These are phyloP conservation scores for Euplexia lucipara DNA, from an alignment of 2,888 invertebrate genomes.

Conservation along the genomic window DNA sequence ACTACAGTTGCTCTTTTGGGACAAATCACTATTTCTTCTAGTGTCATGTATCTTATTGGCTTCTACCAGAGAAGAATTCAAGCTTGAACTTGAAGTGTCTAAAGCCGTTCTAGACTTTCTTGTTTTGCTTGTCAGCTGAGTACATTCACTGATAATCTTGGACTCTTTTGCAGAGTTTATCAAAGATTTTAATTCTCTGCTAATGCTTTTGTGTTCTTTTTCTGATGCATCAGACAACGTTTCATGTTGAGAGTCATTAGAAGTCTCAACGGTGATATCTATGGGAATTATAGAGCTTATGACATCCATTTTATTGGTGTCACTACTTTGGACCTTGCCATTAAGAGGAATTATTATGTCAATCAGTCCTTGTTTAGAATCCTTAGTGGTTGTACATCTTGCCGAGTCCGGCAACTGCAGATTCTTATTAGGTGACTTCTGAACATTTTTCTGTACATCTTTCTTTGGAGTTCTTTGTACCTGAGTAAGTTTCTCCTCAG, in stretches of 20 bases:
- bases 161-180: conserved; percentile 93
- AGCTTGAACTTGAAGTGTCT: conserved; percentile 85
- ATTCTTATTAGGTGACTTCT: conserved; percentile 53
- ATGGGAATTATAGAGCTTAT: conserved; percentile 42
- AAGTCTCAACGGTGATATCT: conserved; percentile 67
- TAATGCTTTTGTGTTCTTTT: conserved; percentile 85
- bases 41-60: conserved; percentile 76
- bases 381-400: conserved; percentile 43
- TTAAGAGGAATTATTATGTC: conserved; percentile 52
- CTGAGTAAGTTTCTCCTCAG: conserved; percentile 20
- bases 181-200: conserved; percentile 92
- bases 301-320: conserved; percentile 53
- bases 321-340: conserved; percentile 49
- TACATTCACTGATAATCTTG: conserved; percentile 92
- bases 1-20: conserved; percentile 82
- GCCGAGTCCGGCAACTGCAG: conserved; percentile 29
- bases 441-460: conserved; percentile 23
- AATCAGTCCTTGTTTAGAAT: conserved; percentile 43
- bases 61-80: conserved; percentile 80
- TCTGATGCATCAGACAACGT: conserved; percentile 76
- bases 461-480: conserved; percentile 29
- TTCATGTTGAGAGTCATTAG: conserved; percentile 79
- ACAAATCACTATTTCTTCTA: conserved; percentile 80
- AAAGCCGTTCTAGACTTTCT: conserved; percentile 85
- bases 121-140: conserved; percentile 88